Evolutionary conservation across 2,888 invertebrate species (phyloP).

Genomic region (Anodontia alba): DNA sequence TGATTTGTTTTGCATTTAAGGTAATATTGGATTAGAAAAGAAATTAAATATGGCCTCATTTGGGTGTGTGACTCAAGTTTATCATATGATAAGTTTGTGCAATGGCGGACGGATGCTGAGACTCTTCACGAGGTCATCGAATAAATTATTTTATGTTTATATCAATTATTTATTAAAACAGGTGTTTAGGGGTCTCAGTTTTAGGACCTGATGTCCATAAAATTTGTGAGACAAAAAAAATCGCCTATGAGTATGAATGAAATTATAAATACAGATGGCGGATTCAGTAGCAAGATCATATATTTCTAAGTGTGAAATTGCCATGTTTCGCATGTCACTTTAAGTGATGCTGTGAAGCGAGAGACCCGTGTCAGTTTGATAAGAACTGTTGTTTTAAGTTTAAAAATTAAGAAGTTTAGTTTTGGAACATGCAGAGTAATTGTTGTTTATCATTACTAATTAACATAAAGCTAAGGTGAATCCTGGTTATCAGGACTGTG

Average conservation of each 20-base stretch:
- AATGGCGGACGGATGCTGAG: conserved; percentile 66
- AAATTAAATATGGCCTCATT: conserved; percentile 60
- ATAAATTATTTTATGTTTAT: conserved; percentile 9
- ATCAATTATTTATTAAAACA: conserved; percentile 30
- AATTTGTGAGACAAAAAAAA: background rate
- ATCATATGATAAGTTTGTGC: conserved; percentile 63
- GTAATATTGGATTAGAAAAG: conserved; percentile 38
- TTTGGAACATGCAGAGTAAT: too few species aligned
- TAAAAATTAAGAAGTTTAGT: too few species aligned
- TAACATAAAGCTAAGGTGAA: too few species aligned
- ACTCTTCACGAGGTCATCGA: conserved; percentile 36
- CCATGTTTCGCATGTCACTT: conserved; percentile 1
- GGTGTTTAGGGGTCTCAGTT: conserved; percentile 20
- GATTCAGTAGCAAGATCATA: conserved; percentile 12
- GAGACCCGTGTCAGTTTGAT: background rate
- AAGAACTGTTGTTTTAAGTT: background rate
- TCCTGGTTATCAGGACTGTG: background rate
- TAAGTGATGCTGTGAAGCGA: background rate
- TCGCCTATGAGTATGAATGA: too few species aligned
- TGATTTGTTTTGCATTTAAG: background rate
- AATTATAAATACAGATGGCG: too few species aligned
- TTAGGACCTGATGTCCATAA: too few species aligned
- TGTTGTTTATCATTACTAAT: too few species aligned
- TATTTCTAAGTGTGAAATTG: conserved; percentile 7
- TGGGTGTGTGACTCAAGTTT: conserved; percentile 55